These are phyloP conservation scores for Aurelia aurita DNA, from an alignment of 30 jellyfish, hydroid and myxozoan species.

Conservation along the genomic window DNA sequence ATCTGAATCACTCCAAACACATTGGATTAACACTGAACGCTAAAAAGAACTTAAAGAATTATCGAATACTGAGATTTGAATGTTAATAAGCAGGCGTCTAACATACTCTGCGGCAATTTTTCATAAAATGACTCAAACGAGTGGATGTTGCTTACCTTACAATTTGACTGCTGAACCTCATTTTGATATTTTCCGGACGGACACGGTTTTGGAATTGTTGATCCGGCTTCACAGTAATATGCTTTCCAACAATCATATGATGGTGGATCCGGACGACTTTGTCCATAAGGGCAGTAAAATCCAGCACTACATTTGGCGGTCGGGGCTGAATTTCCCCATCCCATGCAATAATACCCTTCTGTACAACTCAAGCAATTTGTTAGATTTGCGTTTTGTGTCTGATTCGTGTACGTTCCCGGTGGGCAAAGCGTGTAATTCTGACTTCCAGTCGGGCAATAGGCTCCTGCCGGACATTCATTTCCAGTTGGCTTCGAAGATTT, in stretches of 20 bases:
- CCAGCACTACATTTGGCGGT: slow-evolving; percentile 88
- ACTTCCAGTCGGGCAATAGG: slow-evolving; percentile 90
- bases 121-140: too few species aligned
- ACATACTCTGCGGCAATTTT: too few species aligned
- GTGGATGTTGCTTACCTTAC: slow-evolving; percentile 77
- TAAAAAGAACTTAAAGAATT: too few species aligned
- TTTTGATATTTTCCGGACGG: slow-evolving; percentile 92
- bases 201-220: slow-evolving; percentile 77
- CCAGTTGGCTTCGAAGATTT: slow-evolving; percentile 89
- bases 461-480: slow-evolving; percentile 88
- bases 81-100: too few species aligned
- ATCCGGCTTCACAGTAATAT: slow-evolving; percentile 78
- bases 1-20: too few species aligned
- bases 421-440: slow-evolving; percentile 93
- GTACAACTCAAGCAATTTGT: slow-evolving; percentile 86
- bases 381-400: slow-evolving; percentile 68
- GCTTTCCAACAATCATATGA: slow-evolving; percentile 81
- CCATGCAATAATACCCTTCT: slow-evolving; percentile 87
- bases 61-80: too few species aligned
- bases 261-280: slow-evolving; percentile 81
- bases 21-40: too few species aligned
- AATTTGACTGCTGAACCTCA: slow-evolving; percentile 76
- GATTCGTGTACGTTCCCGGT: slow-evolving; percentile 93
- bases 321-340: slow-evolving; percentile 92
- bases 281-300: slow-evolving; percentile 95